Evolutionary conservation across 2,888 invertebrate species (phyloP).

Genomic region (Apotomis capreana): DNA sequence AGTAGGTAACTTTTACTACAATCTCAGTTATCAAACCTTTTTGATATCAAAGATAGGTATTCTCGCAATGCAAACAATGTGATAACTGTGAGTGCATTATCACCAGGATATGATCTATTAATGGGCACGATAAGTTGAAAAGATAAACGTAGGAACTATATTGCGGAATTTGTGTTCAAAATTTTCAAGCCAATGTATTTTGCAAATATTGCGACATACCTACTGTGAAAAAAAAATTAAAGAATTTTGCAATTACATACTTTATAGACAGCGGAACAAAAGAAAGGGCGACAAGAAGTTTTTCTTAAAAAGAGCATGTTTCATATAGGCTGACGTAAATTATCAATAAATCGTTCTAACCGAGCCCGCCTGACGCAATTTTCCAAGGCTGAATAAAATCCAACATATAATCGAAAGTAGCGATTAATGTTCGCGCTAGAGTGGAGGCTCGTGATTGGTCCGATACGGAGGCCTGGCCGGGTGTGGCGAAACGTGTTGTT

Average conservation of each 20-base stretch:
- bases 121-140: neutral
- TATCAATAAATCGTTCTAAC: constrained; percentile 10
- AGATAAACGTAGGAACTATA: neutral
- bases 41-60: constrained; percentile 9
- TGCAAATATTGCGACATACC: neutral
- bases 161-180: neutral
- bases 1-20: neutral
- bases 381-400: constrained; percentile 73
- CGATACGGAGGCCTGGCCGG: constrained; percentile 74
- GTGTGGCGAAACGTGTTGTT: constrained; percentile 74
- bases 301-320: neutral
- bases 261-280: neutral
- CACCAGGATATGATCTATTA: neutral
- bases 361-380: constrained; percentile 61
- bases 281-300: neutral
- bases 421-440: constrained; percentile 61
- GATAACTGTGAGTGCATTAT: constrained; percentile 13
- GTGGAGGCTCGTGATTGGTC: constrained; percentile 71
- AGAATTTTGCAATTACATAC: neutral
- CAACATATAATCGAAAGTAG: constrained; percentile 69
- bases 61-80: constrained; percentile 1
- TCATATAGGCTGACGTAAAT: constrained; percentile 5
- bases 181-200: neutral
- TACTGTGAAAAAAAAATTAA: neutral
- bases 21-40: constrained; percentile 7